A percentile compares a stretch with the other conserved stretches of the same genome.
Conservation (phyloP, 2,113 vertebrate species). For the Epinephelus lanceolatus region DNA sequence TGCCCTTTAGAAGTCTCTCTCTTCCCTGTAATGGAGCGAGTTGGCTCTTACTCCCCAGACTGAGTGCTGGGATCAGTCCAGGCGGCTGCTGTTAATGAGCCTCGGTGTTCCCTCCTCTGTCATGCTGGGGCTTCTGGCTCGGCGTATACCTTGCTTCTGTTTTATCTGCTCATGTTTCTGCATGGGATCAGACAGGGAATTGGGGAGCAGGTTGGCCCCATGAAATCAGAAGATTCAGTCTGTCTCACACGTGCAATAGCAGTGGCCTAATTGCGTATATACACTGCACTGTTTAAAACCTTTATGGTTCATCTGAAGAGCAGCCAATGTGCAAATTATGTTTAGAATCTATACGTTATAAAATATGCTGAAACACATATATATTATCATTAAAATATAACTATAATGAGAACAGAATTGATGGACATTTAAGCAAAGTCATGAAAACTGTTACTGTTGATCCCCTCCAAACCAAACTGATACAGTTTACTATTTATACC, state of each 20-base stretch:
- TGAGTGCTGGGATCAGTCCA: conserved; percentile 76
- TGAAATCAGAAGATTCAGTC: conserved; percentile 48
- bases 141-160: conserved; percentile 56
- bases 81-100: conserved; percentile 82
- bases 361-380: not conserved
- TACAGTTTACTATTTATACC: not conserved
- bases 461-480: not conserved
- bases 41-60: conserved; percentile 75
- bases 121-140: conserved; percentile 68
- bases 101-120: conserved; percentile 75
- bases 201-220: conserved; percentile 45
- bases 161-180: conserved; percentile 62
- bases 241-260: conserved; percentile 22
- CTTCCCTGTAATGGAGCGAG: conserved; percentile 72
- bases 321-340: not conserved
- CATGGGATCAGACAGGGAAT: conserved; percentile 62
- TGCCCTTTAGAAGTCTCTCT: conserved; percentile 80
- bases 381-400: not conserved
- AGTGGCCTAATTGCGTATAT: conserved; percentile 52
- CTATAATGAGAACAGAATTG: not conserved
- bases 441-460: not conserved
- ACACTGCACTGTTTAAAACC: conserved; percentile 19
- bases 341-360: conserved; percentile 3
- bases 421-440: not conserved
- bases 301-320: conserved; percentile 9